Base-by-base conservation (phyloP, 2,888 invertebrate genomes). In the Drosophila fulvimacula region DNA sequence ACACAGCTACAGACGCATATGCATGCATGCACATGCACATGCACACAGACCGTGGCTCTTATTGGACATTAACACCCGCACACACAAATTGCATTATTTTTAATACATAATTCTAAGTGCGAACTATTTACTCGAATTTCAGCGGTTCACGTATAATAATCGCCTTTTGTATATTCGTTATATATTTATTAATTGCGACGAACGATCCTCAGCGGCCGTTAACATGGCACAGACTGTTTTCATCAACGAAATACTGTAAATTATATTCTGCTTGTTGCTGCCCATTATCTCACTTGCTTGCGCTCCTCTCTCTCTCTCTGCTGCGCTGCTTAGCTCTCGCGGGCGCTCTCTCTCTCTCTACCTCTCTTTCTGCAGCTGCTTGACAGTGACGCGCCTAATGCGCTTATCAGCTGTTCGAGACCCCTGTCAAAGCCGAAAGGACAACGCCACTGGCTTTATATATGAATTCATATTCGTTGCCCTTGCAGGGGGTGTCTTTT, bases 201-300 rank as follows among this genome's bases (percentile, higher is more conserved):
- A 69, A 46, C 78, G 76, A 77, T 77, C 77, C 56, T 78, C 70
- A 68, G 10, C 64, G 64, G 42, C 66, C 78, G 67, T 68, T 74
- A 49, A 60, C 71, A 71, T 60, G 74, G 65, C 78, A 74, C 74
- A 74, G 51, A 78, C 77, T 77, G 67, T 46, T 56, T 64, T 64
- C 66, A 71, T 74, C 60, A 48, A 55, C 44, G 68, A 57, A 68
- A 68, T 63, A 66, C 65, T 41, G 30, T 63, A 68, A 72, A 72
- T 73, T 76, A 69, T 76, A 79, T 78, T 79, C 49, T 41, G 62
- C 51, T 61, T 68, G 71, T 66, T 68, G 72, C 57, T 68, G 72
- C 53, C 41, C 60, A 78, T 72, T 78, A 78, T 72, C 68, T 67
- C 66, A 44, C 38, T 17, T 46, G 38, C 52, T 44, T 41, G 32